These are phyloP conservation scores for Meliscaeva auricollis DNA, from an alignment of 2,888 invertebrate species.

Conservation along the genomic window DNA sequence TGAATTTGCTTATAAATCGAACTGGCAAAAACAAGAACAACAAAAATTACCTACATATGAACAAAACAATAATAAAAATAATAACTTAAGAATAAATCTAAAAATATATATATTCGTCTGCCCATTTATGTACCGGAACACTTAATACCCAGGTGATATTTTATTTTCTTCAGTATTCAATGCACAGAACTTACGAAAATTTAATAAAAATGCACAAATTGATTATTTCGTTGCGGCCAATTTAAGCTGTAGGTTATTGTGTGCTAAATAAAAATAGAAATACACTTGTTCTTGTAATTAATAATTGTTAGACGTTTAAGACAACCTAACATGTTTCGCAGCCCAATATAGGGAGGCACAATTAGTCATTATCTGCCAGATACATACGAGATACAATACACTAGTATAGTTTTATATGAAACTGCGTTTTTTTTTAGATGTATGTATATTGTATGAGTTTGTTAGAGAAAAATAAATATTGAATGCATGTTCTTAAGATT, in stretches of 20 bases:
- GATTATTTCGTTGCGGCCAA: constrained; percentile 45
- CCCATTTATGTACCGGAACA: constrained; percentile 72
- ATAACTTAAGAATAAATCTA: constrained; percentile 24
- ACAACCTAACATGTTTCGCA: constrained; percentile 37
- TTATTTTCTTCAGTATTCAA: constrained; percentile 23
- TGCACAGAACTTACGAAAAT: too few relatives aligned
- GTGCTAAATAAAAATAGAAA: constrained; percentile 63
- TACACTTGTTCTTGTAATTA: constrained; percentile 69
- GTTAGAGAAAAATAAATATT: too few relatives aligned
- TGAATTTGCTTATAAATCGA: too few relatives aligned
- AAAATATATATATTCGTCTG: constrained; percentile 55
- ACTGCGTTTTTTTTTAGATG: too few relatives aligned
- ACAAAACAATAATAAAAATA: constrained; percentile 42
- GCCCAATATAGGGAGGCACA: constrained; percentile 15
- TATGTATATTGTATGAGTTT: too few relatives aligned
- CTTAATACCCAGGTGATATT: constrained; percentile 72
- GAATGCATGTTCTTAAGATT: too few relatives aligned
- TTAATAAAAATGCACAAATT: constrained; percentile 5
- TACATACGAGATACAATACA: background rate
- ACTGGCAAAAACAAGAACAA: background rate
- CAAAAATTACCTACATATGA: background rate
- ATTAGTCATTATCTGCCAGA: constrained; percentile 52
- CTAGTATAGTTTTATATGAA: too few relatives aligned
- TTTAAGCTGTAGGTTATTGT: constrained; percentile 59
- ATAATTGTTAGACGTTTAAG: constrained; percentile 72